Evolutionary conservation across 2,888 invertebrate genomes (phyloP), one percentile per base, ranked within the genome.

Genomic region (Archaeoteleia sp.): DNA sequence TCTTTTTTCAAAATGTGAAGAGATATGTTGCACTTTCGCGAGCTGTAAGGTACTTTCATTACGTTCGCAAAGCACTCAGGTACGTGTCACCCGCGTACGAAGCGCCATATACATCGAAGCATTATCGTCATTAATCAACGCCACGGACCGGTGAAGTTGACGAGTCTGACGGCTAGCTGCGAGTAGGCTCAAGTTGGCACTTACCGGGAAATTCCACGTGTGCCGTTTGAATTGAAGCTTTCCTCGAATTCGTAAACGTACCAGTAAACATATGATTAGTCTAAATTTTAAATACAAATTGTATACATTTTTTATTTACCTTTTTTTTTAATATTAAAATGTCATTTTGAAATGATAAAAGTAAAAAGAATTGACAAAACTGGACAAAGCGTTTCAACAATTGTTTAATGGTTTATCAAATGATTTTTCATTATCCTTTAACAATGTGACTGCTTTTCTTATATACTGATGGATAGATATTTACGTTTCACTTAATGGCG

Each of bases 41-140:
- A 32, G 14, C 14, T n/a, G 30, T 12, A 43, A 25, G 29, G 34
- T 15, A 43, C 23, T 53, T 53, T 42, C 29, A 34, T 13, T 51
- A 17, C 42, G 17, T 40, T 49, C 25, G 39, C 54, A 45, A 29
- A 45, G 48, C 37, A 27, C 35, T n/a, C 9, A 27, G 35, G 15
- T 25, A 14, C 32, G 14, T 45, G 58, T 54, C 62, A 58, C 55
- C 68, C 58, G 63, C 68, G 58, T 58, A 37, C 29, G 20, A 9
- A 34, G 13, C 5, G 6, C 58, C 60, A 32, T 63, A 63, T 63
- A 60, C 39, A 60, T 63, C 39, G 48, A 43, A 49, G 35, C 12
- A 54, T 60, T 68, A 63, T 39, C 29, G 55, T 55, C 68, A 49
- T 68, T 63, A 63, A 68, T 68, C 68, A 68, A 63, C 68, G 68